Percentiles rank a stretch among this genome's conserved stretches.
Conservation (phyloP, 2,113 vertebrate genomes). For the Pygathrix nemaeus region DNA sequence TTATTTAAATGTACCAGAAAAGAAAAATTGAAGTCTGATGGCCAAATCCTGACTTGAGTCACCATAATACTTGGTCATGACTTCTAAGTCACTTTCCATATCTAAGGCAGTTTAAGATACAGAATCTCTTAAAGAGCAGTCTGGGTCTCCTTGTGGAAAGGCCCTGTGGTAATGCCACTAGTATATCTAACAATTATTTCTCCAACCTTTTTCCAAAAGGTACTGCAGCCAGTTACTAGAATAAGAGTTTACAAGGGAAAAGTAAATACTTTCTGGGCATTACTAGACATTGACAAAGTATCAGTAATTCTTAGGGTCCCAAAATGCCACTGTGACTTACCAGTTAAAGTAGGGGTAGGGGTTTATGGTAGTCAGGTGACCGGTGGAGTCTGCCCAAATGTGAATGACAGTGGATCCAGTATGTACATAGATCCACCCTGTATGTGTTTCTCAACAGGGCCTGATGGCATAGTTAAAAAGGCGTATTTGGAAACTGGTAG, state of each 20-base stretch:
- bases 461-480: background rate
- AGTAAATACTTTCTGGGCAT: background rate
- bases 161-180: background rate
- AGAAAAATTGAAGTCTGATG: background rate
- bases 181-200: background rate
- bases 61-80: background rate
- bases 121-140: background rate
- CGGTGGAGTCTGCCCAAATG: background rate
- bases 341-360: background rate
- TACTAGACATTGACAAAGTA: background rate
- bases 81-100: background rate
- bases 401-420: background rate
- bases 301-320: background rate
- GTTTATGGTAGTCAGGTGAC: background rate
- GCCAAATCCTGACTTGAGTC: background rate
- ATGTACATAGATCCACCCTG: background rate
- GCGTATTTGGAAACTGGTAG: background rate
- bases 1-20: background rate
- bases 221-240: background rate
- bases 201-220: background rate
- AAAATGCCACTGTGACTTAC: background rate
- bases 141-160: background rate
- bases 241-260: background rate
- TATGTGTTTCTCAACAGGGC: background rate
- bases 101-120: background rate